Conservation (phyloP, 1,140 invertebrate species). For the Dendroctonus ponderosae region DNA sequence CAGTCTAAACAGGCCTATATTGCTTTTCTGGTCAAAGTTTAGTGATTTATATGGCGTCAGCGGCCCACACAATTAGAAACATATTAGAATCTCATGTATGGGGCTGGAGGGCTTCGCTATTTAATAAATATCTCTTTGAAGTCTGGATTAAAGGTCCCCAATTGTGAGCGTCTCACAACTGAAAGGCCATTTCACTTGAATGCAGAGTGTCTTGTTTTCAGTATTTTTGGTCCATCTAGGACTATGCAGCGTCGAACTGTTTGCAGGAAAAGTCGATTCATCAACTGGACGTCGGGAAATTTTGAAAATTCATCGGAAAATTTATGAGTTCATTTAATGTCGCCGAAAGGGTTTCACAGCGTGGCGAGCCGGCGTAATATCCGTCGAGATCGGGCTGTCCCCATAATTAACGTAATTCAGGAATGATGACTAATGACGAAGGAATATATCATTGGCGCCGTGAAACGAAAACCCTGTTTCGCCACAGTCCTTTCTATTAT, state of each 20-base stretch:
- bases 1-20: constrained; percentile 29
- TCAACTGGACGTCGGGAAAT: constrained; percentile 13
- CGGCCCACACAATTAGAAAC: constrained; percentile 22
- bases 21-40: constrained; percentile 29
- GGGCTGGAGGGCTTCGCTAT: neutral
- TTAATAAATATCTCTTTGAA: constrained; percentile 19
- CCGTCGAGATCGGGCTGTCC: constrained; percentile 23
- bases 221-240: no score
- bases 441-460: constrained; percentile 43
- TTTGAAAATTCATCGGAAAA: constrained; percentile 13
- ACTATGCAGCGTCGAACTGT: no score
- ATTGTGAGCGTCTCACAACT: no score
- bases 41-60: constrained; percentile 25
- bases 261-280: constrained; percentile 5
- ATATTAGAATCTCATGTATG: constrained; percentile 26
- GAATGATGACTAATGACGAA: constrained; percentile 45
- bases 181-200: no score
- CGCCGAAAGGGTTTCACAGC: constrained; percentile 17
- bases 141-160: no score
- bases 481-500: constrained; percentile 34
- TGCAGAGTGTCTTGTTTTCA: no score
- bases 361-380: constrained; percentile 14
- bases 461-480: constrained; percentile 44
- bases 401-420: constrained; percentile 40
- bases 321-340: constrained; percentile 20